Percentiles rank a stretch among this genome's conserved stretches.
These are phyloP conservation scores for Platerodrilus igneus DNA, from an alignment of 2,888 invertebrate genomes.

Conservation along the genomic window DNA sequence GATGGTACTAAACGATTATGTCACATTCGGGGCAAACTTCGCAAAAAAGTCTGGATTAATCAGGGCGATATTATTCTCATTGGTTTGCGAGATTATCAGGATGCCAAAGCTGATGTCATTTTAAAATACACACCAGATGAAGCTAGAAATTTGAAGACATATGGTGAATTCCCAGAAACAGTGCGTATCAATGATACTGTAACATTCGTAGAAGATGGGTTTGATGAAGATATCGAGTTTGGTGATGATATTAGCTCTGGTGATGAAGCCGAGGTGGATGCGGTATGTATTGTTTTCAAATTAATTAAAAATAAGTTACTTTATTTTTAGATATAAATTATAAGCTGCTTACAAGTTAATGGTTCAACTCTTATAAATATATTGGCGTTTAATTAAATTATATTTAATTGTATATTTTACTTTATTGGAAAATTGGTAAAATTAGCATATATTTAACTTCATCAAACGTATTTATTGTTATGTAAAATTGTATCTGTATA, in stretches of 20 bases:
- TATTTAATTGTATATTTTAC: too few species aligned
- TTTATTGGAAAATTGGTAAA: too few species aligned
- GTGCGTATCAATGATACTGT: constrained; percentile 96
- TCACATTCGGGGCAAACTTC: constrained; percentile 93
- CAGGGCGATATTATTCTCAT: constrained; percentile 98
- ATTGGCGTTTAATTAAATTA: too few species aligned
- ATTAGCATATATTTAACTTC: too few species aligned
- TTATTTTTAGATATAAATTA: too few species aligned
- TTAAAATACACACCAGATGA: constrained; percentile 99
- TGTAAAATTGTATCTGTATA: too few species aligned
- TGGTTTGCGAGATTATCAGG: constrained; percentile 95
- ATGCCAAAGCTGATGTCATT: constrained; percentile 97
- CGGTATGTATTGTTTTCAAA: too few species aligned
- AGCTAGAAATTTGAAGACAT: constrained; percentile 96
- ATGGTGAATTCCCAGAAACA: constrained; percentile 98
- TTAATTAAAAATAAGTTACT: too few species aligned
- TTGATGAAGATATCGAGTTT: constrained; percentile 95
- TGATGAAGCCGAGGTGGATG: constrained; percentile 76
- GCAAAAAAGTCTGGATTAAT: constrained; percentile 98
- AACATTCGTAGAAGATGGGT: constrained; percentile 89
- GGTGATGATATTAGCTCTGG: constrained; percentile 92
- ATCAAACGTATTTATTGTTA: too few species aligned
- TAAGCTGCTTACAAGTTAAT: too few species aligned
- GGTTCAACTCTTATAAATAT: too few species aligned
- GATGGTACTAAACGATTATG: constrained; percentile 97